Base-by-base conservation (phyloP, 2,113 vertebrate genomes). In the Nestor notabilis region DNA sequence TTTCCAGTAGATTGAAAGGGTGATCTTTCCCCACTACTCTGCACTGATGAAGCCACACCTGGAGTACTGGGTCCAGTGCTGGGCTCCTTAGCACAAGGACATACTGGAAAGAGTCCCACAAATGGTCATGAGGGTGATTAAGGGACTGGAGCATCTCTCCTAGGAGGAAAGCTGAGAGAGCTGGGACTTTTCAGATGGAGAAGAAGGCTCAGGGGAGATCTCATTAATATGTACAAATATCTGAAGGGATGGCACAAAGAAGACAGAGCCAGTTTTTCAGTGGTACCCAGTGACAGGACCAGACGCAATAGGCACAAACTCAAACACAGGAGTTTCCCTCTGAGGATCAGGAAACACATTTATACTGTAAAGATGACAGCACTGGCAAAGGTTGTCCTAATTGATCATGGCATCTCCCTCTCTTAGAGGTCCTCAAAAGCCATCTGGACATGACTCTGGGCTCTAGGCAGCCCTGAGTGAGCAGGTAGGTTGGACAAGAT, bases 81-180 rank as follows among this genome's bases (percentile, higher is more conserved):
- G 6, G 24, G 23, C 10, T 53, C 16, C 61, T 55, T 52, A 31
- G n/a, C 6, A 14, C 11, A 25, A 2, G 15, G 43, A n/a, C 41
- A 28, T 4, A 2, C 0, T 2, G 52, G 19, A 72, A 2, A 37
- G 6, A 72, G 31, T 41, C 50, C 69, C 53, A 4, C 2, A 1
- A 87, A 78, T 10, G 14, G 20, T 31, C n/a, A 53, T 9, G 2
- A 33, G 65, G 17, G 23, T 43, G 23, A 58, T 20, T 6, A 27
- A 60, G 20, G 43, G 7, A 58, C 27, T 55, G 39, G 8, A 75
- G 18, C 61, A 68, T 12, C 28, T 63, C 33, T 83, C 12, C 56
- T 47, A 8, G 7, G n/a, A 52, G 44, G 17, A 83, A 60, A 83
- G 55, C 28, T 24, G 21, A 37, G 44, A 44, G 7, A 81, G 11